These are phyloP conservation scores for Hartigia nigra DNA, from an alignment of 2,888 invertebrate genomes.

Conservation along the genomic window DNA sequence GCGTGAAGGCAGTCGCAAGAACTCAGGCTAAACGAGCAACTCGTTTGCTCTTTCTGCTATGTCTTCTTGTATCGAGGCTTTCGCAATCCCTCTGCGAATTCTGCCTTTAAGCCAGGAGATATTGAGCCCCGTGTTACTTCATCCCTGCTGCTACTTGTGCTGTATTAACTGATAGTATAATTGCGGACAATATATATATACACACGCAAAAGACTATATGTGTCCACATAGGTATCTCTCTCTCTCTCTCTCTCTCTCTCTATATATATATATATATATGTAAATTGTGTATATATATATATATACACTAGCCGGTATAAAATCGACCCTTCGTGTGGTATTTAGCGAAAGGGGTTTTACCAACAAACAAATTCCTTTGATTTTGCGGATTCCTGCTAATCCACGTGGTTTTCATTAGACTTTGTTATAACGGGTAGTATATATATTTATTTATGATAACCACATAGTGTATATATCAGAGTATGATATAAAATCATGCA, in stretches of 20 bases:
- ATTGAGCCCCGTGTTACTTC: background rate
- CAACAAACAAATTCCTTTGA: background rate
- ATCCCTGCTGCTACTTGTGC: background rate
- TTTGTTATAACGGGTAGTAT: background rate
- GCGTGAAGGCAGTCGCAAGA: background rate
- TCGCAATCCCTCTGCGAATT: background rate
- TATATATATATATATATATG: too few species aligned
- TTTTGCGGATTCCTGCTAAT: background rate
- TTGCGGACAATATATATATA: too few species aligned
- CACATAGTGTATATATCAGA: too few species aligned
- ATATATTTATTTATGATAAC: too few species aligned
- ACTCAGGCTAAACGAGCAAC: background rate
- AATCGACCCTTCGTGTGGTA: background rate
- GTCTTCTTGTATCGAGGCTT: background rate
- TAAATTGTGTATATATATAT: too few species aligned
- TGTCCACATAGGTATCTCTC: too few species aligned
- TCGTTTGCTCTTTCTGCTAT: background rate
- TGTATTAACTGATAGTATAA: background rate
- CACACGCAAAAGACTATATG: too few species aligned
- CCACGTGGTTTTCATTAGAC: background rate
- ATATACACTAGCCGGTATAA: background rate
- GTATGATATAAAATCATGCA: too few species aligned
- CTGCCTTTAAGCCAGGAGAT: background rate
- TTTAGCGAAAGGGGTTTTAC: background rate
- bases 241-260: too few species aligned